These are phyloP conservation scores for Sarcophaga rosellei DNA, from an alignment of 2,888 invertebrate genomes.

Conservation along the genomic window DNA sequence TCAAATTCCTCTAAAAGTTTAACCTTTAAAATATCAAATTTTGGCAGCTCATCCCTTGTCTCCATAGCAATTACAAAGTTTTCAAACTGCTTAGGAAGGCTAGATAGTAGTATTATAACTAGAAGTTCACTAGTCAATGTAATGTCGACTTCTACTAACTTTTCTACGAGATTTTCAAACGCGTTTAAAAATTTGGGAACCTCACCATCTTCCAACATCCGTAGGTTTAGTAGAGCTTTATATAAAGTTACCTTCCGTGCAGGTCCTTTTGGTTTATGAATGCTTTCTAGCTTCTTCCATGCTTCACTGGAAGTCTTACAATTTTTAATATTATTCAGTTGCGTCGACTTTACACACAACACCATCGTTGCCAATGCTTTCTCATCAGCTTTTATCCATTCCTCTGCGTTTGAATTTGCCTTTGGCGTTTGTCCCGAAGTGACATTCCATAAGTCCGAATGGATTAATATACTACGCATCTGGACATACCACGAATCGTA, in stretches of 20 bases:
- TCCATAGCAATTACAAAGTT: too few relatives aligned
- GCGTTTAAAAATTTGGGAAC: conserved; percentile 34
- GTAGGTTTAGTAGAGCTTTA: conserved; percentile 36
- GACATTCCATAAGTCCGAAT: too few relatives aligned
- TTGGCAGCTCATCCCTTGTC: too few relatives aligned
- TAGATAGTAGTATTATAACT: too few relatives aligned
- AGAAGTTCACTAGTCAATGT: too few relatives aligned
- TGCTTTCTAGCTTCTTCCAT: conserved; percentile 33
- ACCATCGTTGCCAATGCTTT: conserved; percentile 50
- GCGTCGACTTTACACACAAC: conserved; percentile 56
- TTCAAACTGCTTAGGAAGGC: background rate
- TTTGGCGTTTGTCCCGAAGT: too few relatives aligned
- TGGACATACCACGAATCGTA: too few relatives aligned
- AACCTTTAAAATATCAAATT: too few relatives aligned
- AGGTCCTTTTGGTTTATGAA: conserved; percentile 35
- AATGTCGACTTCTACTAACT: background rate
- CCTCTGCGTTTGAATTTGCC: background rate
- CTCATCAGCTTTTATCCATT: conserved; percentile 50
- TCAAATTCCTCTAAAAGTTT: too few relatives aligned
- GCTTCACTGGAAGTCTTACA: background rate
- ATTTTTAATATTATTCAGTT: conserved; percentile 17
- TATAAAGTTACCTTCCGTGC: conserved; percentile 11
- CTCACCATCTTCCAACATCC: conserved; percentile 28
- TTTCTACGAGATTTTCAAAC: conserved; percentile 26
- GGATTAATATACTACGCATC: too few relatives aligned